Evolutionary conservation across 2,797 vertebrate genomes (phyloP).

Genomic region (Notoglanidium macrostoma): DNA sequence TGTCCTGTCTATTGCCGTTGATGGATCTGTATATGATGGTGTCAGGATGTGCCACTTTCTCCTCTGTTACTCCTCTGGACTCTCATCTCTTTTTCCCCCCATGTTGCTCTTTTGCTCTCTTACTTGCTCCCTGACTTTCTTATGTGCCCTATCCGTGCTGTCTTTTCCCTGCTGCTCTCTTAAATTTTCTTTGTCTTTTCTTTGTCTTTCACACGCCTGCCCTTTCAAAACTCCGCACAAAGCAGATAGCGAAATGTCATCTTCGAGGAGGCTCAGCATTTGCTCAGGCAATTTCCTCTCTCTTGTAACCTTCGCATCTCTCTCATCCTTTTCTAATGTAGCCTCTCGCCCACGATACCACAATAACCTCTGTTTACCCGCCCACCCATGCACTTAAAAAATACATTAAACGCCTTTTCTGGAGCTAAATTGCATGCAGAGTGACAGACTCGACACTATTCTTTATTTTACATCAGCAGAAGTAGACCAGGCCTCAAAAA

Average conservation of each 20-base stretch:
- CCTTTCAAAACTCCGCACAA: conserved; percentile 41
- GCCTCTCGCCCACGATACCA: conserved; percentile 30
- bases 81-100: conserved; percentile 15
- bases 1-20: not conserved
- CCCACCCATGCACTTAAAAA: conserved; percentile 29
- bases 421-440: conserved; percentile 17
- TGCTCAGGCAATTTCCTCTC: conserved; percentile 45
- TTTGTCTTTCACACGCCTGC: not conserved
- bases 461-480: not conserved
- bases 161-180: conserved; percentile 25
- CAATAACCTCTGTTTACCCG: conserved; percentile 37
- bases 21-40: conserved; percentile 6
- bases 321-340: conserved; percentile 35
- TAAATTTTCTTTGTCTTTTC: conserved; percentile 43
- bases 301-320: conserved; percentile 40
- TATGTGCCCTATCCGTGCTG: not conserved
- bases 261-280: conserved; percentile 43
- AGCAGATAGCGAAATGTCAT: conserved; percentile 51
- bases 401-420: conserved; percentile 22
- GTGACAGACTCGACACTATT: conserved; percentile 15
- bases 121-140: conserved; percentile 3
- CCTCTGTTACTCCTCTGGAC: conserved; percentile 47
- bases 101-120: not conserved
- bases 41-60: conserved; percentile 25
- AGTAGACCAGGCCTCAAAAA: not conserved